These are phyloP conservation scores for Ceratitis capitata DNA, from an alignment of 1,140 invertebrate species.

Conservation along the genomic window DNA sequence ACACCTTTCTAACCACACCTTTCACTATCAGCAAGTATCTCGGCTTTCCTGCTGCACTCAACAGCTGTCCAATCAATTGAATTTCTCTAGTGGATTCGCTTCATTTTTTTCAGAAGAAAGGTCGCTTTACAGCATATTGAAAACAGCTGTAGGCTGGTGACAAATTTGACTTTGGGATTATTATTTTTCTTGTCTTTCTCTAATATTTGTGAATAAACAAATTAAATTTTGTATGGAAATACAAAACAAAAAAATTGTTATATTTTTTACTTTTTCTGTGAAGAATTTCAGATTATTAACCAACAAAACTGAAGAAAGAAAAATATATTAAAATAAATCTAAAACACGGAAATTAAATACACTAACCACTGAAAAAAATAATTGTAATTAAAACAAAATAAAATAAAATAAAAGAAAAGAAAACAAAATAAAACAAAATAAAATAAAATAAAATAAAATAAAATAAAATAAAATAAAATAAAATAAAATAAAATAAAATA, in stretches of 20 bases:
- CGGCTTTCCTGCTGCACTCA: not conserved
- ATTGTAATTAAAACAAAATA: no score
- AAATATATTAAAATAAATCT: no score
- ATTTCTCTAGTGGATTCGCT: not conserved
- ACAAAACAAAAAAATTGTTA: not conserved
- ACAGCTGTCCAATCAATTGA: not conserved
- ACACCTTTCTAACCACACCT: not conserved
- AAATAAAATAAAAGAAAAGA: no score
- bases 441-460: no score
- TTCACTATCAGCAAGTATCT: not conserved
- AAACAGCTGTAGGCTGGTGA: not conserved
- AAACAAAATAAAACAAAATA: no score
- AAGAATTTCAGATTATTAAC: slow-evolving; percentile 25
- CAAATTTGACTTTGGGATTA: not conserved
- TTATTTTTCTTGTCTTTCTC: not conserved
- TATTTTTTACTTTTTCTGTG: not conserved
- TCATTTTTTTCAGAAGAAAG: not conserved
- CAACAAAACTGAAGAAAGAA: not conserved
- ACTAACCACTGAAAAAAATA: not conserved
- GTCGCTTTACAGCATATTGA: not conserved
- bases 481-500: no score
- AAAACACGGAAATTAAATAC: not conserved
- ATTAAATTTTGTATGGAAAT: not conserved
- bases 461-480: no score
- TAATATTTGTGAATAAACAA: not conserved